These are phyloP conservation scores for Ataeniobius toweri DNA, from an alignment of 2,797 vertebrate genomes.

Conservation along the genomic window DNA sequence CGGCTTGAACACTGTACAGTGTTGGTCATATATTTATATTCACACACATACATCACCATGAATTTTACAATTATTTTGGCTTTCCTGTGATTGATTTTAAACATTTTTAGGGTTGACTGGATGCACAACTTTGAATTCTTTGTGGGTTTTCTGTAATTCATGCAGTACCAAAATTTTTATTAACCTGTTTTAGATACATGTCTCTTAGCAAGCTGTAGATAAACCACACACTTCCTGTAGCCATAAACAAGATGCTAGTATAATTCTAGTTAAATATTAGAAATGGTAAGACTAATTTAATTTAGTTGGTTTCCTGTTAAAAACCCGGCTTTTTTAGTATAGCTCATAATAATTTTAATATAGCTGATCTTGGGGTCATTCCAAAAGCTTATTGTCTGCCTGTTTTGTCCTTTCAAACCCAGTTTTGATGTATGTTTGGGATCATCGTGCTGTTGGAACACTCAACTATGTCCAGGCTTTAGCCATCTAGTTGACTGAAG, in stretches of 20 bases:
- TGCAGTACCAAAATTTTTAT: not conserved
- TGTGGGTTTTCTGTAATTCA: not conserved
- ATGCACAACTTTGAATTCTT: not conserved
- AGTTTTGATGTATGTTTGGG: no score
- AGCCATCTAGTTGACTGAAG: no score
- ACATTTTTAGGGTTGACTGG: not conserved
- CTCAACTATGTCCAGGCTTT: no score
- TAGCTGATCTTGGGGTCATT: no score
- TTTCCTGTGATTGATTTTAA: not conserved
- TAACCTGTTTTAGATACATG: not conserved
- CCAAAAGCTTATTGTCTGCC: not conserved
- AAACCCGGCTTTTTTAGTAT: no score
- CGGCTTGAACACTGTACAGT: not conserved
- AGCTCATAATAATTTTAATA: no score
- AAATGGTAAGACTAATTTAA: not conserved
- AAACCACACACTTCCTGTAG: not conserved
- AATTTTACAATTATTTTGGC: not conserved
- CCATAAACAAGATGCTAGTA: not conserved
- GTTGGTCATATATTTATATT: not conserved
- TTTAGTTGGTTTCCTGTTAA: not conserved
- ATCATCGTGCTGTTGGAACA: no score
- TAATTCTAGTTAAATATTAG: not conserved
- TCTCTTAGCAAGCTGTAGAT: not conserved
- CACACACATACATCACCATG: not conserved
- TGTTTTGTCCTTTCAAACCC: not conserved